These are phyloP conservation scores for Heteronetta atricapilla DNA, from an alignment of 2,113 vertebrate genomes.

Conservation along the genomic window DNA sequence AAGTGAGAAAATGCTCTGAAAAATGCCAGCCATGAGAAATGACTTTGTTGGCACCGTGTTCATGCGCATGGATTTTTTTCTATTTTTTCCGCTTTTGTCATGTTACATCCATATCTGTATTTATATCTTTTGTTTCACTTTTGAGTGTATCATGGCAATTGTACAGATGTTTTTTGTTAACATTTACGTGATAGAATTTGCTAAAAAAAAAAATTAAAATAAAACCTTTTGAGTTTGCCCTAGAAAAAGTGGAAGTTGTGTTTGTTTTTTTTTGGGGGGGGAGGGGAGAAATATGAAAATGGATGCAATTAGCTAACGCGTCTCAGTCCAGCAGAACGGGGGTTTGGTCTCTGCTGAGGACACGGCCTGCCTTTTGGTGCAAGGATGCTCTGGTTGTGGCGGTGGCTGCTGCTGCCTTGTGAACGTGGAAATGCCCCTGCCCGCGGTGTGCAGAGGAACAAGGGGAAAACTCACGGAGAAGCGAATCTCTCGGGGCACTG, in stretches of 20 bases:
- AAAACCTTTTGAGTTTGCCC: slow-evolving; percentile 88
- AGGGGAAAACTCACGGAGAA: no score
- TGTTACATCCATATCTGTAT: slow-evolving; percentile 92
- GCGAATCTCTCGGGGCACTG: no score
- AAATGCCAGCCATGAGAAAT: slow-evolving; percentile 65
- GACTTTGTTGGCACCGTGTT: slow-evolving; percentile 77
- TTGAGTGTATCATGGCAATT: slow-evolving; percentile 88
- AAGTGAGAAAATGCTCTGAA: slow-evolving; percentile 59
- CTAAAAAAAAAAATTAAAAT: slow-evolving; percentile 81
- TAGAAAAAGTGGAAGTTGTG: slow-evolving; percentile 83
- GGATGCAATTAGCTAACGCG: neutral
- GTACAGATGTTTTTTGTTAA: slow-evolving; percentile 94
- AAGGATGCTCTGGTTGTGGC: no score
- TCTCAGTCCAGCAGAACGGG: neutral
- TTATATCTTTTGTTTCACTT: slow-evolving; percentile 91
- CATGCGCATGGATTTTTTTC: slow-evolving; percentile 84
- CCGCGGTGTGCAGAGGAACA: neutral
- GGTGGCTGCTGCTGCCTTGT: neutral
- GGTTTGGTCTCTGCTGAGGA: neutral
- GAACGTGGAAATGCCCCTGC: no score
- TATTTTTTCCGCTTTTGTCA: slow-evolving; percentile 80
- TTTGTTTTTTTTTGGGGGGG: neutral
- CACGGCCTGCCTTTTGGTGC: no score
- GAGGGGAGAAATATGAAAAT: neutral
- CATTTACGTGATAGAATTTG: slow-evolving; percentile 95